Conservation (phyloP, 2,797 vertebrate species). For the Melopsittacus undulatus region DNA sequence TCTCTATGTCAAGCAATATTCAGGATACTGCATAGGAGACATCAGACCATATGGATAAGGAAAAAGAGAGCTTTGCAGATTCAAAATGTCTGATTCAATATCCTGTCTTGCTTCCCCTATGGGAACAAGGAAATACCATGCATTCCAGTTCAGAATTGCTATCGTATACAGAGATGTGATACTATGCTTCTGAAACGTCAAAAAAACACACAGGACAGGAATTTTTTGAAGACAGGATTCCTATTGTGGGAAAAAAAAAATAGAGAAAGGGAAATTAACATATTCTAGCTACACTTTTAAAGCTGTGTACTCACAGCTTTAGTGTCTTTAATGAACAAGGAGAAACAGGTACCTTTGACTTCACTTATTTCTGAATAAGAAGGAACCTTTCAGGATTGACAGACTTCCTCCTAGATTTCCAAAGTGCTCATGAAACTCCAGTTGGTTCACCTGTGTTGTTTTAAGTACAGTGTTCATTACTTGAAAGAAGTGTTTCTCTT, state of each 20-base stretch:
- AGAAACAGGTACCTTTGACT: background rate
- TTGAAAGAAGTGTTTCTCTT: background rate
- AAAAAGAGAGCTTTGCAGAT: background rate
- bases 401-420: background rate
- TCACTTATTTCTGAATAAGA: background rate
- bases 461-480: background rate
- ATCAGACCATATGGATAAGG: background rate
- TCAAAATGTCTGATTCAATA: constrained; percentile 28
- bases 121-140: constrained; percentile 50
- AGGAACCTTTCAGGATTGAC: background rate
- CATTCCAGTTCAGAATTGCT: constrained; percentile 43
- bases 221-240: background rate
- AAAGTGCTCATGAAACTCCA: background rate
- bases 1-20: background rate
- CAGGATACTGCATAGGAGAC: background rate
- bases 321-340: background rate
- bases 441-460: background rate
- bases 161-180: background rate
- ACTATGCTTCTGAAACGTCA: constrained; percentile 1
- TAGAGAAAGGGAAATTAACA: background rate
- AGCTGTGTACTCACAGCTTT: background rate
- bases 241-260: background rate
- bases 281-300: background rate
- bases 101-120: background rate
- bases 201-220: background rate